Evolutionary conservation across 2,888 invertebrate genomes (phyloP).

Genomic region (Drosophila antonietae): DNA sequence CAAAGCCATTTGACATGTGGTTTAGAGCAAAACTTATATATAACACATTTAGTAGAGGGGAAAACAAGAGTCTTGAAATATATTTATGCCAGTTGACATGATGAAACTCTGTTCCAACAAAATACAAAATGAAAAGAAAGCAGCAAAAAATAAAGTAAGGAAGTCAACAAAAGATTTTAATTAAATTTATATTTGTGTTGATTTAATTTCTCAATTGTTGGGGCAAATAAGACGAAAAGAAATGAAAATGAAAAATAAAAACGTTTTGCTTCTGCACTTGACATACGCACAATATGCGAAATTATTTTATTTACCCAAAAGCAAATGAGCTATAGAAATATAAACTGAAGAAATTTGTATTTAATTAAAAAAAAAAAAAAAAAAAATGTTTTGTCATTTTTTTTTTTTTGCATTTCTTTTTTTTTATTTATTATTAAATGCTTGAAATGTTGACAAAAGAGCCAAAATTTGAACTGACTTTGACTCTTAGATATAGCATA

Average conservation of each 20-base stretch:
- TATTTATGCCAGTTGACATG: conserved; percentile 1
- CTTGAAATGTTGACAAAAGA: conserved; percentile 36
- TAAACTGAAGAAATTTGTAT: conserved; percentile 23
- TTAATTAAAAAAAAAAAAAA: conserved; percentile 49
- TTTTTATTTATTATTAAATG: not conserved
- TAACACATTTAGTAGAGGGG: not conserved
- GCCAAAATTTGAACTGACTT: conserved; percentile 4
- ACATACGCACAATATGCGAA: conserved; percentile 31
- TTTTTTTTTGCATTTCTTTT: not conserved
- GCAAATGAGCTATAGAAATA: conserved; percentile 14
- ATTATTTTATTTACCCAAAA: conserved; percentile 7
- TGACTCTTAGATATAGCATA: conserved; percentile 4
- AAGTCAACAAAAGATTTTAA: conserved; percentile 34
- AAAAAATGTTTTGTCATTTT: not conserved
- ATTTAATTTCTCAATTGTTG: conserved; percentile 9
- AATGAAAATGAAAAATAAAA: not conserved
- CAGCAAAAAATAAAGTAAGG: not conserved
- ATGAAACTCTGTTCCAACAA: not conserved
- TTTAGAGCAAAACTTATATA: not conserved
- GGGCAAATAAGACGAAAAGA: conserved; percentile 1
- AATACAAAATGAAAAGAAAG: not conserved
- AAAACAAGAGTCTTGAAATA: not conserved
- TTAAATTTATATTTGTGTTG: conserved; percentile 30
- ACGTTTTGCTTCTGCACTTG: conserved; percentile 32
- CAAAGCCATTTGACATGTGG: not conserved